These are phyloP conservation scores for Belonocnema kinseyi DNA, from an alignment of 1,140 invertebrate genomes.

Conservation along the genomic window DNA sequence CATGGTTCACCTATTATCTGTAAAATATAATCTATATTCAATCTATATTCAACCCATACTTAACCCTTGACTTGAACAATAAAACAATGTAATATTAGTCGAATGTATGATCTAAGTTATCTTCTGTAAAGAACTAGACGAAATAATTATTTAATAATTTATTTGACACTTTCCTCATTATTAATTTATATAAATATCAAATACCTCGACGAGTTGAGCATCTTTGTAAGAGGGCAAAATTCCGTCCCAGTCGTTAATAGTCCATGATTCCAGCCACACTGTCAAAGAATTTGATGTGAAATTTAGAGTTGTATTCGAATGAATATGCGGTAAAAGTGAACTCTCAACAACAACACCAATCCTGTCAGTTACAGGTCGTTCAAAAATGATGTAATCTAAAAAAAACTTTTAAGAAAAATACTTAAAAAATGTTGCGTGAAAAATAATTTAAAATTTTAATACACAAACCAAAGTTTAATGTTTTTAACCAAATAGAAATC, in stretches of 20 bases:
- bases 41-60: neutral
- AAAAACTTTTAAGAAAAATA: conserved; percentile 36
- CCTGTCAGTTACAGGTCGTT: conserved; percentile 36
- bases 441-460: neutral
- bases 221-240: neutral
- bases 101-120: too few species aligned
- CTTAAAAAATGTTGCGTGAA: neutral
- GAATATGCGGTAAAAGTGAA: conserved; percentile 72
- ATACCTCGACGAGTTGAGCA: conserved; percentile 12
- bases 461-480: too few species aligned
- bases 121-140: too few species aligned
- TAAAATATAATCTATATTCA: conserved; percentile 40
- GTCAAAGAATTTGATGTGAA: conserved; percentile 69
- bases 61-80: too few species aligned
- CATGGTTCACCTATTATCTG: conserved; percentile 76
- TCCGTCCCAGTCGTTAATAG: too few species aligned
- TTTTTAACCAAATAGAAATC: neutral
- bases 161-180: neutral
- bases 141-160: neutral
- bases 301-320: conserved; percentile 63
- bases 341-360: conserved; percentile 74
- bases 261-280: conserved; percentile 74
- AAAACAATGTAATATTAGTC: too few species aligned
- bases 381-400: conserved; percentile 39
- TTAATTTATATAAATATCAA: neutral